phyloP scores from a whole-genome alignment of 2,888 invertebrate genomes.

The Agriotes lineatus region DNA sequence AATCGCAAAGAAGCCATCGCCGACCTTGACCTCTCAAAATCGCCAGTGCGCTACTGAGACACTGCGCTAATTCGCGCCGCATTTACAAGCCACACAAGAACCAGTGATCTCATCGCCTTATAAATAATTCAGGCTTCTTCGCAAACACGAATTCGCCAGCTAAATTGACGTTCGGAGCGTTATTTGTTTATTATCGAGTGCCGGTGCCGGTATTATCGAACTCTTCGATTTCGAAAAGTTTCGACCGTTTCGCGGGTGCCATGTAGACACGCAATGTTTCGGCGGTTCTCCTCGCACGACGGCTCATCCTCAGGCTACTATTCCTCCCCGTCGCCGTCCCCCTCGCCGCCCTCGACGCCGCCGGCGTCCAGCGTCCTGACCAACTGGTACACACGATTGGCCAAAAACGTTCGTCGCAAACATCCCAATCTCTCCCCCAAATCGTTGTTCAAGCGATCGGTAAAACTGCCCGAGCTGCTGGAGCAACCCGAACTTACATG shows the following conservation, averaged over 20 bases:
- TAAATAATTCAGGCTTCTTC: slow-evolving; percentile 38
- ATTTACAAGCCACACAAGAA: slow-evolving; percentile 26
- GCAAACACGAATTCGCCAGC: slow-evolving; percentile 13
- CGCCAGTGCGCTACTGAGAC: not conserved
- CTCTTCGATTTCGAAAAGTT: no score
- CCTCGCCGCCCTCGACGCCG: slow-evolving; percentile 52
- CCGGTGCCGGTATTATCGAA: not conserved
- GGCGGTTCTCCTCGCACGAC: slow-evolving; percentile 54
- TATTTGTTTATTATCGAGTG: slow-evolving; percentile 1
- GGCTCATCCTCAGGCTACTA: slow-evolving; percentile 39
- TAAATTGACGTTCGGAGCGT: not conserved
- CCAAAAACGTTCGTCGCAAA: slow-evolving; percentile 57
- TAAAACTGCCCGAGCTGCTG: slow-evolving; percentile 42
- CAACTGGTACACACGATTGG: slow-evolving; percentile 60
- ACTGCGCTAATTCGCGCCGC: slow-evolving; percentile 24
- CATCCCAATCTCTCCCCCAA: slow-evolving; percentile 56
- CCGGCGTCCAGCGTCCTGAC: slow-evolving; percentile 56
- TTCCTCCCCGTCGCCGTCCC: slow-evolving; percentile 46
- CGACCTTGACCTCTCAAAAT: slow-evolving; percentile 22
- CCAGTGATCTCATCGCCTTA: slow-evolving; percentile 41
- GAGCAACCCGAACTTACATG: not conserved
- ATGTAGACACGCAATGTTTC: slow-evolving; percentile 56
- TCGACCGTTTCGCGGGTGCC: no score
- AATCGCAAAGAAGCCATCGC: slow-evolving; percentile 14
- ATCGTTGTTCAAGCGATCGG: slow-evolving; percentile 56